Evolutionary conservation across 2,888 invertebrate species (phyloP).

Genomic region (Cylindroiulus punctatus): DNA sequence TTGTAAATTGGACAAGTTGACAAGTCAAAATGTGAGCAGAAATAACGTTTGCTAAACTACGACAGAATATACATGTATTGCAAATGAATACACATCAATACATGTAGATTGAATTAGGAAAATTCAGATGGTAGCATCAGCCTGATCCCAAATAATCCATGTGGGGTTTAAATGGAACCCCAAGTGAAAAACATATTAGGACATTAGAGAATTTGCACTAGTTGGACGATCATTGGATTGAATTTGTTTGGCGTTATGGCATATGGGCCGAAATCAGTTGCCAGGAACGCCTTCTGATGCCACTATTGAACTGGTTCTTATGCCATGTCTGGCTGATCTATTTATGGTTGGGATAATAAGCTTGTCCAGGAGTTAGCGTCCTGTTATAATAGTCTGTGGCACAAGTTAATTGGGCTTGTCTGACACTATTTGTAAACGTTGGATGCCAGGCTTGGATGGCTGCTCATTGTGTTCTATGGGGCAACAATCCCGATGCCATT

Average conservation of each 20-base stretch:
- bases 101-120: too few relatives aligned
- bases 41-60: too few relatives aligned
- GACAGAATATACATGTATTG: too few relatives aligned
- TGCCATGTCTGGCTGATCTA: neutral
- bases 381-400: neutral
- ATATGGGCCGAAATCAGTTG: neutral
- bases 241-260: neutral
- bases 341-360: neutral
- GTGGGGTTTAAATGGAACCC: too few relatives aligned
- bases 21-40: too few relatives aligned
- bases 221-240: too few relatives aligned
- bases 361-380: constrained; percentile 22
- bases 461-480: neutral
- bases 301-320: neutral
- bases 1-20: too few relatives aligned
- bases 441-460: constrained; percentile 20
- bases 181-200: too few relatives aligned
- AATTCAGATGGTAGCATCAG: too few relatives aligned
- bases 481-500: constrained; percentile 21
- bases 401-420: constrained; percentile 19
- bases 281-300: neutral
- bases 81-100: too few relatives aligned
- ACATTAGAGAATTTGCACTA: too few relatives aligned
- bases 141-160: too few relatives aligned
- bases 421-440: neutral